Evolutionary conservation across 2,888 invertebrate species (phyloP).

Genomic region (Aquatica leii): DNA sequence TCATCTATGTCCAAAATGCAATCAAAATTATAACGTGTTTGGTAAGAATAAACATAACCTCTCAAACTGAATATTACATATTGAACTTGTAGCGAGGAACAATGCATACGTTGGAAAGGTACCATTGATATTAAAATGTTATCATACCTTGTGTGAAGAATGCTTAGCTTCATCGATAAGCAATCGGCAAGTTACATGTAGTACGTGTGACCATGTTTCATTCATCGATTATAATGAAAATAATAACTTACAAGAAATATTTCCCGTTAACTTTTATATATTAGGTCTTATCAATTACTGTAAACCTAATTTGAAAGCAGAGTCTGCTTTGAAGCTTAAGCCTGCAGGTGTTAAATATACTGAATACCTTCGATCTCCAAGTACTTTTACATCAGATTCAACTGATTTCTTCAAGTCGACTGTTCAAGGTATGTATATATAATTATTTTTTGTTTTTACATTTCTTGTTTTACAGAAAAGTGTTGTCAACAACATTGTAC

Average conservation of each 20-base stretch:
- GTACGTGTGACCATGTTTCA: constrained; percentile 60
- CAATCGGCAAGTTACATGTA: constrained; percentile 61
- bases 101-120: constrained; percentile 46
- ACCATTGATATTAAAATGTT: constrained; percentile 72
- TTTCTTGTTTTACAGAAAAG: constrained; percentile 24
- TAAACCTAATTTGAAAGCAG: constrained; percentile 21
- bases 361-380: not conserved
- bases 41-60: constrained; percentile 31
- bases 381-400: not conserved
- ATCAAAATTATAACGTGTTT: constrained; percentile 29
- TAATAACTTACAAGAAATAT: constrained; percentile 46
- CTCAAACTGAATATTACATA: constrained; percentile 11
- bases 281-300: constrained; percentile 49
- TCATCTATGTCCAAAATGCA: constrained; percentile 42
- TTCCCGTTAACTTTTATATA: constrained; percentile 58
- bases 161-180: constrained; percentile 63
- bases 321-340: constrained; percentile 30
- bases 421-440: not conserved
- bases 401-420: not conserved
- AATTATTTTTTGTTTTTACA: not conserved
- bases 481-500: constrained; percentile 45
- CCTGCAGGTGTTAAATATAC: constrained; percentile 31
- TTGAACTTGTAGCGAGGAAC: constrained; percentile 37
- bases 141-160: constrained; percentile 73
- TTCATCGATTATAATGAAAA: constrained; percentile 44